Evolutionary conservation across 2,888 invertebrate species (phyloP), one percentile per base, ranked within the genome.

Genomic region (Thumatha senex): DNA sequence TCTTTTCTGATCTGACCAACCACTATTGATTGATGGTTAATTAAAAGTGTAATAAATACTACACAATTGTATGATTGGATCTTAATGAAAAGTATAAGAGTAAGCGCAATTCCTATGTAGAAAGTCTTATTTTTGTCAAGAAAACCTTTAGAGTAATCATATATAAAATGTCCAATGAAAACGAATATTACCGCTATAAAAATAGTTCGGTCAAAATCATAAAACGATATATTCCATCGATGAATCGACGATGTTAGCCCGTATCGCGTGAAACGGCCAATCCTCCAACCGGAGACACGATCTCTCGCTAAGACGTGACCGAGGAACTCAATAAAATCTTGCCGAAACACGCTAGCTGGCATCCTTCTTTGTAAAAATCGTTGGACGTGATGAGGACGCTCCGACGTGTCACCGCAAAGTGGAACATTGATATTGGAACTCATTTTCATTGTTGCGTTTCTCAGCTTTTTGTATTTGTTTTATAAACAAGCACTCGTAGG

Each of bases 261-360:
- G 75, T 81, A 82, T 84, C 80, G 80, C 65, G 67, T 62, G 71
- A 78, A 85, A 80, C 78, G 75, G 77, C 75, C 74, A 71, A 72
- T 73, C 79, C 78, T 80, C 66, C 70, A 72, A 72, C 73, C 73
- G 70, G 78, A 80, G 78, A 47, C 44, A 75, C 84, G 85, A 84
- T 86, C 81, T 84, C 82, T 80, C 69, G 73, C 73, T 56, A 63
- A 70, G 77, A 87, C 87, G 88, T 89, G 89, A 87, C 84, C 82
- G 79, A 82, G 76, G 72, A 76, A 69, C 72, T 78, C 80, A 82
- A 86, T 88, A 89, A 87, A 88, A 86, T 83, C 83, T 78, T 76
- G 72, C 68, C 71, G 70, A 79, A 83, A 73, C 62, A 68, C 69
- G 70, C 58, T 64, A 52, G 69, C 72, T 68, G 67, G 72, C 70